A percentile compares a stretch with the other conserved stretches of the same genome.
Conservation (phyloP, 2,888 invertebrate species). For the Tanypteryx hageni region DNA sequence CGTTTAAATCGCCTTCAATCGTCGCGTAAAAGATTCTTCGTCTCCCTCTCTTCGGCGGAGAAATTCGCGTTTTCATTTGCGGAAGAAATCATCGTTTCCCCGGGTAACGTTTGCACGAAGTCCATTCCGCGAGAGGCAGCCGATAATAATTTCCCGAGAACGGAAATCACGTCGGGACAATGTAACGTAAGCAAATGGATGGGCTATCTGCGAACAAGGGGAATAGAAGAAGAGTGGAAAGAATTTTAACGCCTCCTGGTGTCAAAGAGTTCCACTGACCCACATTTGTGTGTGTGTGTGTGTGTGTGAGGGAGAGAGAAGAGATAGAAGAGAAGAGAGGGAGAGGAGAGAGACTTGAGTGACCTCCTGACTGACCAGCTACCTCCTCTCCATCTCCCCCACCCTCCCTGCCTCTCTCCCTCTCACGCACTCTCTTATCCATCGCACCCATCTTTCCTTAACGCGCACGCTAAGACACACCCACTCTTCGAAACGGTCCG, state of each 20-base stretch:
- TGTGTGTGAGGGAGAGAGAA: no score
- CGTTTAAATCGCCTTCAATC: no score
- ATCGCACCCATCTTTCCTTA: background rate
- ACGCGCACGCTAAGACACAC: background rate
- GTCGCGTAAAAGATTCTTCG: no score
- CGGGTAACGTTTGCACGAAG: no score
- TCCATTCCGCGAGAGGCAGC: background rate
- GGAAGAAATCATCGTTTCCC: background rate
- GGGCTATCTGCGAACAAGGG: background rate
- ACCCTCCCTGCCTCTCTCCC: background rate
- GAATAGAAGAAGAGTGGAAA: background rate
- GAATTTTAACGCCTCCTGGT: constrained; percentile 46
- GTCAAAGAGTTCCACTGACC: constrained; percentile 45
- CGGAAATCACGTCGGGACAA: background rate
- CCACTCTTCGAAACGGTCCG: no score
- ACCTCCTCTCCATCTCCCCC: background rate
- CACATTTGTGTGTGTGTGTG: background rate
- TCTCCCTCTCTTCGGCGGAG: background rate
- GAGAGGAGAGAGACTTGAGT: background rate
- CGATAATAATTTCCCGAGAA: background rate
- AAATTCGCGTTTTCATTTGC: background rate
- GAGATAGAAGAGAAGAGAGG: no score
- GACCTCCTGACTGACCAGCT: constrained; percentile 40
- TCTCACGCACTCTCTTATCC: background rate
- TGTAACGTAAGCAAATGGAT: background rate